A percentile compares a stretch with the other conserved stretches of the same genome.
phyloP scores from a whole-genome alignment of 2,888 invertebrate genomes.

The Zygaena filipendulae region DNA sequence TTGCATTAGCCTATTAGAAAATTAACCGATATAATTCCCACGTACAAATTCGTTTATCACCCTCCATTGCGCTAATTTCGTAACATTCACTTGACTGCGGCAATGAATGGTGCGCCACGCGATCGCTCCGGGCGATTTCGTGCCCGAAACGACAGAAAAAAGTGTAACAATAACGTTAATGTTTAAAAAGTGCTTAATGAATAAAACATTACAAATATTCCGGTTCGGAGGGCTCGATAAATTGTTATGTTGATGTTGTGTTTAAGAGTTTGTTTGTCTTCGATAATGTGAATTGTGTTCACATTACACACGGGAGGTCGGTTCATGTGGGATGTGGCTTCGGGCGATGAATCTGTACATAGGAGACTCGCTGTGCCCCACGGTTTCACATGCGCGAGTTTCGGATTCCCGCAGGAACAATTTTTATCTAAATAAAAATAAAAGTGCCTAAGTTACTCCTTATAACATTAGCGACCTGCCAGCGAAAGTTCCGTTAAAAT shows the following conservation, averaged over 20 bases:
- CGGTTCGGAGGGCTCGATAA: slow-evolving; percentile 8
- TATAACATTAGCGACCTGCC: too few species aligned
- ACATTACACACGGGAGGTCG: slow-evolving; percentile 45
- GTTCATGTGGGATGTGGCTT: slow-evolving; percentile 40
- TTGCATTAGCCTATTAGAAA: too few species aligned
- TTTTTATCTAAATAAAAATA: too few species aligned
- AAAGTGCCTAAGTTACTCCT: too few species aligned
- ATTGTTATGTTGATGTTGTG: background rate
- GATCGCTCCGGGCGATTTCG: slow-evolving; percentile 53
- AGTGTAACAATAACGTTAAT: slow-evolving; percentile 32
- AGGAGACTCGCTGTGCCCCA: too few species aligned
- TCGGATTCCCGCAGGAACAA: too few species aligned
- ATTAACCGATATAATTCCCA: too few species aligned
- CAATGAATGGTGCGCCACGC: slow-evolving; percentile 29
- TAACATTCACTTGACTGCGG: slow-evolving; percentile 34
- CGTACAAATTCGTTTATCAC: slow-evolving; percentile 24
- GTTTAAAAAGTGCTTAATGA: slow-evolving; percentile 36
- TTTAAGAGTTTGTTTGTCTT: background rate
- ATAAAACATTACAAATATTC: slow-evolving; percentile 40
- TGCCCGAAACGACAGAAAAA: slow-evolving; percentile 31
- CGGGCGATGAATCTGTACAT: too few species aligned
- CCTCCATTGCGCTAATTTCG: slow-evolving; percentile 43
- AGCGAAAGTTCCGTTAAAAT: too few species aligned
- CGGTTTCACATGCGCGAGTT: too few species aligned
- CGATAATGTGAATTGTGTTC: slow-evolving; percentile 1